phyloP scores from a whole-genome alignment of 2,797 vertebrate species.

The Darevskia mixta region DNA sequence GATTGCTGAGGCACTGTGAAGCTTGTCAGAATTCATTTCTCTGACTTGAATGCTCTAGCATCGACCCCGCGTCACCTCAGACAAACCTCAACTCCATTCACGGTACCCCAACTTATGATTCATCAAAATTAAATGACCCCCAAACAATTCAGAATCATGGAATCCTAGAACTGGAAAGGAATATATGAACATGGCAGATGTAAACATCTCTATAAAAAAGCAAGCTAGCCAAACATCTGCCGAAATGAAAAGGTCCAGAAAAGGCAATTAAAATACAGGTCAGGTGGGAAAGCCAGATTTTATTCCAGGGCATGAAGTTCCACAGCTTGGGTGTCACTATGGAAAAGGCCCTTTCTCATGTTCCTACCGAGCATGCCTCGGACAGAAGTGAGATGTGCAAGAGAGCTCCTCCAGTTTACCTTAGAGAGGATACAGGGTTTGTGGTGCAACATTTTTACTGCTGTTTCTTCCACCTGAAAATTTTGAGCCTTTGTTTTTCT shows the following conservation, averaged over 20 bases:
- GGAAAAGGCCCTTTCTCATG: background rate
- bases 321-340: background rate
- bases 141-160: too few species aligned
- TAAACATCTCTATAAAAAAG: background rate
- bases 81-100: too few species aligned
- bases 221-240: background rate
- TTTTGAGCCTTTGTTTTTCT: background rate
- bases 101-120: too few species aligned
- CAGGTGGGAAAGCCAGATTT: too few species aligned
- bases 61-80: too few species aligned
- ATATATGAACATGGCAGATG: too few species aligned
- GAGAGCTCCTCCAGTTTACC: background rate
- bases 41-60: too few species aligned
- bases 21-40: too few species aligned
- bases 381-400: background rate
- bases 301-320: background rate
- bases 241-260: background rate
- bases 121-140: too few species aligned
- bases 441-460: too few species aligned
- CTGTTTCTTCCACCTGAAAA: background rate
- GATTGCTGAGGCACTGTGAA: too few species aligned
- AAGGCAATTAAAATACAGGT: background rate
- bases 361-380: background rate
- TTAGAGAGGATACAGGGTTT: background rate
- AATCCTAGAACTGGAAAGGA: too few species aligned